phyloP scores from a whole-genome alignment of 2,888 invertebrate species.

The Xanthia icteritia region DNA sequence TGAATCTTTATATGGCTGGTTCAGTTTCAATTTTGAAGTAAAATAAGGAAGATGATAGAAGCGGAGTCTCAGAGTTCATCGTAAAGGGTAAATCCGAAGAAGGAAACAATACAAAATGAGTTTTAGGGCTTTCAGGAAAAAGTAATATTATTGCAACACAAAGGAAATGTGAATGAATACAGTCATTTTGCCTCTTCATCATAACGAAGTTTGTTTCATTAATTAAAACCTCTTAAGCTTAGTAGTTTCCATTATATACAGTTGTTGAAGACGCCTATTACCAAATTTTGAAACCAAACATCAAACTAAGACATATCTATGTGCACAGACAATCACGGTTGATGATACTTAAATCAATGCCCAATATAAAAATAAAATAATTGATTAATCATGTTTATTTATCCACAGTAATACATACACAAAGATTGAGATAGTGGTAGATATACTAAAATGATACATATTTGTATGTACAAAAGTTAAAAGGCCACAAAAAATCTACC shows the following conservation, averaged over 20 bases:
- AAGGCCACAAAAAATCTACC: too few relatives aligned
- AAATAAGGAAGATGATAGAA: neutral
- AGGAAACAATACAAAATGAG: neutral
- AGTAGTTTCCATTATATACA: too few relatives aligned
- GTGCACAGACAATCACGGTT: neutral
- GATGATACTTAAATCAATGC: neutral
- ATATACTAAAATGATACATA: too few relatives aligned
- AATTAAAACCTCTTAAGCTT: neutral
- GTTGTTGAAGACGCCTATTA: too few relatives aligned
- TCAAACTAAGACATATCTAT: neutral
- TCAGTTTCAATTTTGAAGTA: constrained; percentile 24
- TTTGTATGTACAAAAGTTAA: too few relatives aligned
- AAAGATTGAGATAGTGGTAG: too few relatives aligned
- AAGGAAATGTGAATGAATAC: neutral
- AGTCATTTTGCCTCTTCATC: neutral
- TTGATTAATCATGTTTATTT: too few relatives aligned
- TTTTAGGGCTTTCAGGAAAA: neutral
- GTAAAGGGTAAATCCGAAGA: neutral
- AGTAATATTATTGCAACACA: neutral
- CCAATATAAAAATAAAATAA: neutral
- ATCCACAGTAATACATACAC: too few relatives aligned
- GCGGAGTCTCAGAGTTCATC: neutral
- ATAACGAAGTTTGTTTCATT: neutral
- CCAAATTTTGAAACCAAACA: neutral
- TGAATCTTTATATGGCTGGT: constrained; percentile 30